Conservation (phyloP, 2,113 vertebrate species). For the Coreoperca whiteheadi region DNA sequence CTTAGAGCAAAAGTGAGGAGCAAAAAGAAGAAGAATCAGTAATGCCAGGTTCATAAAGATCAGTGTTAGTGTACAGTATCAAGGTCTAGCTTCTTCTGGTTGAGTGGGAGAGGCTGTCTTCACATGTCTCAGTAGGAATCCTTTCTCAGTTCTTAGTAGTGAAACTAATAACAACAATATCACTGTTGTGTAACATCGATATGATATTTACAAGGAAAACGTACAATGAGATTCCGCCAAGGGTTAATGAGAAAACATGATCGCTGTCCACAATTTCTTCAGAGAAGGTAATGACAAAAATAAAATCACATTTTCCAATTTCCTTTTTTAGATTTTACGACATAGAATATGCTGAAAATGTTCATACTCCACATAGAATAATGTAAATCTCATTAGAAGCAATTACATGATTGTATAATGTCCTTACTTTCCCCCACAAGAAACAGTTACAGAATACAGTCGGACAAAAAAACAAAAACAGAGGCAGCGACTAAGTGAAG, state of each 20-base stretch:
- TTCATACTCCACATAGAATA: not conserved
- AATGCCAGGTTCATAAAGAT: not conserved
- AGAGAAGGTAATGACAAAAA: not conserved
- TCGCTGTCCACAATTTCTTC: not conserved
- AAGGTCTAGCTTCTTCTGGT: not conserved
- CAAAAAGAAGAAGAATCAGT: slow-evolving; percentile 43
- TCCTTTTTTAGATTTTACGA: not conserved
- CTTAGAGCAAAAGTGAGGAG: slow-evolving; percentile 56
- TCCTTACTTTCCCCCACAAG: slow-evolving; percentile 16
- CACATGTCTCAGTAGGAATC: not conserved
- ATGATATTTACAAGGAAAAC: not conserved
- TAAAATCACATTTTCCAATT: not conserved
- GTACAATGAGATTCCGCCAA: not conserved
- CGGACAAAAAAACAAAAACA: not conserved
- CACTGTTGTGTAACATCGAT: not conserved
- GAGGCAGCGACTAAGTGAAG: not conserved
- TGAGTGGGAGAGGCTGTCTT: not conserved
- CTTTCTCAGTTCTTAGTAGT: not conserved
- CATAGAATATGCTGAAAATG: not conserved
- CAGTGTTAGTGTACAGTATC: slow-evolving; percentile 3
- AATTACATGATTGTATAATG: not conserved
- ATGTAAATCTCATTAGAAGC: slow-evolving; percentile 31
- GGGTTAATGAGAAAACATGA: slow-evolving; percentile 11
- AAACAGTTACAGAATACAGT: slow-evolving; percentile 17
- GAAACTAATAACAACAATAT: not conserved